These are phyloP conservation scores for Schlechtendalia chinensis DNA, from an alignment of 1,140 invertebrate species.

Conservation along the genomic window DNA sequence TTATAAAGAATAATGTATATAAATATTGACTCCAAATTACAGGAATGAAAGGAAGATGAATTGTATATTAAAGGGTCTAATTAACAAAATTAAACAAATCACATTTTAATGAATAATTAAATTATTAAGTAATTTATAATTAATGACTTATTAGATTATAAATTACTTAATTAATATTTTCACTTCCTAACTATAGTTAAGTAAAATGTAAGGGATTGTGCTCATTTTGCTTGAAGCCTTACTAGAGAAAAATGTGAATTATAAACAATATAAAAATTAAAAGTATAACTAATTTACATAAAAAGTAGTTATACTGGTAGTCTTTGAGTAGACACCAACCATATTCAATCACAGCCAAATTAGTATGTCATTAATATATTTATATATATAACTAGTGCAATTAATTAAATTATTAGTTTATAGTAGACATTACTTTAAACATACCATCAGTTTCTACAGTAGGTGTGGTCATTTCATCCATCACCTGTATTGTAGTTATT, in stretches of 20 bases:
- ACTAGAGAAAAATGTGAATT: neutral
- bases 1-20: neutral
- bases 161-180: neutral
- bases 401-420: constrained; percentile 7
- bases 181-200: neutral
- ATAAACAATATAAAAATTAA: neutral
- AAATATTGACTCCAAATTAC: neutral
- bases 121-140: neutral
- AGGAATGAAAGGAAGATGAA: neutral
- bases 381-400: neutral
- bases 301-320: neutral
- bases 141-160: neutral
- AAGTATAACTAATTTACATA: neutral
- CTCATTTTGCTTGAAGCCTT: neutral
- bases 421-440: constrained; percentile 28
- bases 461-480: constrained; percentile 30
- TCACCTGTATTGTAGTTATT: constrained; percentile 49
- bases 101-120: no score
- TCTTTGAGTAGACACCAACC: constrained; percentile 10
- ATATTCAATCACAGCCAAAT: constrained; percentile 46
- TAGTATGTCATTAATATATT: constrained; percentile 7
- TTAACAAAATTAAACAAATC: neutral
- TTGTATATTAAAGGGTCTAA: neutral
- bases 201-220: neutral
- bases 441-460: constrained; percentile 21